Percentiles rank a stretch among this genome's conserved stretches.
Conservation (phyloP, 2,113 vertebrate genomes). For the Chamaetylas fuelleborni region DNA sequence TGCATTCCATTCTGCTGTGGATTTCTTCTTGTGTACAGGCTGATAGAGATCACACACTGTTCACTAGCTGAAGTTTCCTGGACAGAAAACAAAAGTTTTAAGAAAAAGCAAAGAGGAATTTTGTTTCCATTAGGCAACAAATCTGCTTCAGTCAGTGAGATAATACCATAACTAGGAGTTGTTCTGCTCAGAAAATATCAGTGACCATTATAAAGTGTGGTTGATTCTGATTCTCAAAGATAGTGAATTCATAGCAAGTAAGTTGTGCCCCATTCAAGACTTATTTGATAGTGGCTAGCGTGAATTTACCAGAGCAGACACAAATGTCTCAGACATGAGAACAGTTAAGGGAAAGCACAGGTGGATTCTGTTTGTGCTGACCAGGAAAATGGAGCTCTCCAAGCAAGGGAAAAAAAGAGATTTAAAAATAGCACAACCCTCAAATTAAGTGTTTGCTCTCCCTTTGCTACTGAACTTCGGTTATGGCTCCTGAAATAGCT, state of each 20-base stretch:
- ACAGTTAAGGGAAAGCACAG: not conserved
- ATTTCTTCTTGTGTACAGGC: not conserved
- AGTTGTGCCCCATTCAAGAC: not conserved
- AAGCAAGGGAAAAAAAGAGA: not conserved
- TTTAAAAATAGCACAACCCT: conserved; percentile 4
- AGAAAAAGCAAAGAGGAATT: not conserved
- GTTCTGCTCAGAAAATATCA: not conserved
- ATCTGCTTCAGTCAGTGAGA: not conserved
- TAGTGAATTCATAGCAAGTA: not conserved
- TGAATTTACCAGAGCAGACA: not conserved
- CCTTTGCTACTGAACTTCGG: not conserved
- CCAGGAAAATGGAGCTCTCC: not conserved
- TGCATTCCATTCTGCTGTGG: not conserved
- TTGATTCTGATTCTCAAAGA: not conserved
- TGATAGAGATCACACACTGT: not conserved
- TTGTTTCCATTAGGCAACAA: not conserved
- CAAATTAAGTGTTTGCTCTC: conserved; percentile 20
- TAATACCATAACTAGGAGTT: not conserved
- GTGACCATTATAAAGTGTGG: not conserved
- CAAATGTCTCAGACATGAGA: not conserved
- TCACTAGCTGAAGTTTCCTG: not conserved
- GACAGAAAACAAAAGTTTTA: not conserved
- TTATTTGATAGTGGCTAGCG: not conserved
- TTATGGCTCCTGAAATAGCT: conserved; percentile 40
- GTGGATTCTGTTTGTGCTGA: not conserved